Conservation (phyloP, 2,113 vertebrate genomes). For the Uria aalge region DNA sequence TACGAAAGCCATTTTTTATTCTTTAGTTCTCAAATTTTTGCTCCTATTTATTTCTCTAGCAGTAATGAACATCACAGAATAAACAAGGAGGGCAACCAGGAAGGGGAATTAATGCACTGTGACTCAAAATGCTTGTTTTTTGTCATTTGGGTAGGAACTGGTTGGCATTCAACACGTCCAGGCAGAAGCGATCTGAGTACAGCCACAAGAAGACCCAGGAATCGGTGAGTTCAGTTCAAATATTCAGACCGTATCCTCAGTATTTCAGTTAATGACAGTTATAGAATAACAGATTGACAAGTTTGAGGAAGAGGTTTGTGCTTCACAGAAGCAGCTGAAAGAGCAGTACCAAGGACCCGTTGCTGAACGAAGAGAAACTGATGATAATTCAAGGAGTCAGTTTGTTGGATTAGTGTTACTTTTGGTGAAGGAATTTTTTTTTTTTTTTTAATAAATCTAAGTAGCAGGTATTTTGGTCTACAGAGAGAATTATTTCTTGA, state of each 20-base stretch:
- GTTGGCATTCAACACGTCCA: rapidly evolving
- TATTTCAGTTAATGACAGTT: not conserved
- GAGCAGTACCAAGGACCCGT: not conserved
- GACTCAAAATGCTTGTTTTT: not conserved
- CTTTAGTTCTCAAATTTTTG: not conserved
- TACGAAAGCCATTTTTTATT: not conserved
- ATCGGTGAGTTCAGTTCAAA: not conserved
- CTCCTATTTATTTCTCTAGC: not conserved
- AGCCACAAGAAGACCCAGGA: not conserved
- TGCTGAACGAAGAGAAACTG: not conserved
- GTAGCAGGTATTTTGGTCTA: not conserved
- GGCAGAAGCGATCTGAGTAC: not conserved
- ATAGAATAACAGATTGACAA: not conserved
- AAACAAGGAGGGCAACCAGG: not conserved
- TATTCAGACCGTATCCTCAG: not conserved
- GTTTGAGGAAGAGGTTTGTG: not conserved
- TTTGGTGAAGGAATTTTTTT: not conserved
- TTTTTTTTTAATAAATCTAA: not conserved
- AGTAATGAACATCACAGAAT: not conserved
- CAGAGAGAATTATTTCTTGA: not conserved
- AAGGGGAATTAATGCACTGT: not conserved
- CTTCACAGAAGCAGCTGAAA: not conserved
- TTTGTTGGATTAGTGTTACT: not conserved
- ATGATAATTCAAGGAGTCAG: not conserved
- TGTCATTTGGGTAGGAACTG: not conserved